These are phyloP conservation scores for Cataglyphis cursor DNA, from an alignment of 2,888 invertebrate genomes.

Conservation along the genomic window DNA sequence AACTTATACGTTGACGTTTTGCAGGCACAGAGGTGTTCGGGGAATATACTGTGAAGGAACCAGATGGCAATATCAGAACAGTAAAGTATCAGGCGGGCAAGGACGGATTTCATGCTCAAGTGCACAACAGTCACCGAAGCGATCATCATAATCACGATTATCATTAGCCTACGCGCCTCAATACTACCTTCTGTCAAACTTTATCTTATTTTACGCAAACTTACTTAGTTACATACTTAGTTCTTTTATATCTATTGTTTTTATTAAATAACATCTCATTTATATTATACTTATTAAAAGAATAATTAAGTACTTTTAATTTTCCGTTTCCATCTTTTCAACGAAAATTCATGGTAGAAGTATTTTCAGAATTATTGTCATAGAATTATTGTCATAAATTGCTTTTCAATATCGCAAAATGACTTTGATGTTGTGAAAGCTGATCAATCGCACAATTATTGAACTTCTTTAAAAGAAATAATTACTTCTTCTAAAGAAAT, in stretches of 20 bases:
- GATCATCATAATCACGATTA: constrained; percentile 60
- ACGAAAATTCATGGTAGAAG: not conserved
- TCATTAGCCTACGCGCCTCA: not conserved
- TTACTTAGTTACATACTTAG: not conserved
- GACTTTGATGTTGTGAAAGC: constrained; percentile 14
- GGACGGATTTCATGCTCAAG: constrained; percentile 89
- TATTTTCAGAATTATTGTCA: constrained; percentile 25
- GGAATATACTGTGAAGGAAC: constrained; percentile 90
- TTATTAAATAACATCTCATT: constrained; percentile 47
- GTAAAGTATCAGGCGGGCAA: constrained; percentile 90
- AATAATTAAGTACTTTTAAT: not conserved
- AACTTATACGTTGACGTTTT: constrained; percentile 79
- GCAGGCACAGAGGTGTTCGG: constrained; percentile 92
- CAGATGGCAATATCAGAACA: constrained; percentile 90
- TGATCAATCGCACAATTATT: constrained; percentile 29
- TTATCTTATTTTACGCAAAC: not conserved
- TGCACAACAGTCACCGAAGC: constrained; percentile 83
- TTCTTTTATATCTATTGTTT: constrained; percentile 45
- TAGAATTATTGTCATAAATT: not conserved
- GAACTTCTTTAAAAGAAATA: not conserved
- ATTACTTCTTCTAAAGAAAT: constrained; percentile 25
- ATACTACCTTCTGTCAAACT: constrained; percentile 45
- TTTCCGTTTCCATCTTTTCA: not conserved
- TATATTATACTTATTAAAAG: constrained; percentile 32
- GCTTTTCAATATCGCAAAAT: constrained; percentile 31